Base-by-base conservation (phyloP, 2,113 vertebrate species). In the Oreochromis niloticus region DNA sequence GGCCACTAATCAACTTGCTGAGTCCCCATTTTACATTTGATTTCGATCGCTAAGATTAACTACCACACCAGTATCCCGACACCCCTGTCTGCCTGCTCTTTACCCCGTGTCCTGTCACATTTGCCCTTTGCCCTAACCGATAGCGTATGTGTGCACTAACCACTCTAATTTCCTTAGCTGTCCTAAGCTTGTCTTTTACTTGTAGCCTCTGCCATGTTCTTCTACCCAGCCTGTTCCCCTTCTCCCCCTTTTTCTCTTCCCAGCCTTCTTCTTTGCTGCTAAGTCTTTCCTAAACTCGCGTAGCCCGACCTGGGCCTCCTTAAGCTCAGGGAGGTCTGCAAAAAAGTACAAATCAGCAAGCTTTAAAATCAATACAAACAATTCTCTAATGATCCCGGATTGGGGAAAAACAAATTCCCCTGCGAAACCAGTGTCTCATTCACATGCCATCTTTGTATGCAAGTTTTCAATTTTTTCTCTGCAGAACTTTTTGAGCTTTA, bases 81-180 rank as follows among this genome's bases (percentile, higher is more conserved):
- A 75, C 68, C 92, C 89, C 19, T 87, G 85, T 91, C 91, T 94
- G 85, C 88, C 88, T 93, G 86, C 86, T 90, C 87, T 93, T 66
- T 79, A 79, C 87, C 93, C 93, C 81, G 2, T 93, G 93, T 93
- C 93, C 89, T 94, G 92, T 93, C 87, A 48, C 85, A 93, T 91
- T 92, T 88, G 80, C 91, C 92, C 93, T 92, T 73, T 91, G 90
- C 90, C 91, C 91, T 93, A 91, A 93, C 94, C 82, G 81, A 89
- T 88, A 92, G 90, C 88, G 41, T 92, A 91, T 89, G 84, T 92
- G 91, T 94, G 93, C 93, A 94, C 95, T 96, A 96, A 96, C 94
- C 89, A 88, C 93, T 95, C 90, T 89, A 89, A 88, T 93, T 88
- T 91, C 90, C 90, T 90, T 87, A 92, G 90, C 91, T 88, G 85